Base-by-base conservation (phyloP, 2,888 invertebrate genomes). In the Girardia tigrina region DNA sequence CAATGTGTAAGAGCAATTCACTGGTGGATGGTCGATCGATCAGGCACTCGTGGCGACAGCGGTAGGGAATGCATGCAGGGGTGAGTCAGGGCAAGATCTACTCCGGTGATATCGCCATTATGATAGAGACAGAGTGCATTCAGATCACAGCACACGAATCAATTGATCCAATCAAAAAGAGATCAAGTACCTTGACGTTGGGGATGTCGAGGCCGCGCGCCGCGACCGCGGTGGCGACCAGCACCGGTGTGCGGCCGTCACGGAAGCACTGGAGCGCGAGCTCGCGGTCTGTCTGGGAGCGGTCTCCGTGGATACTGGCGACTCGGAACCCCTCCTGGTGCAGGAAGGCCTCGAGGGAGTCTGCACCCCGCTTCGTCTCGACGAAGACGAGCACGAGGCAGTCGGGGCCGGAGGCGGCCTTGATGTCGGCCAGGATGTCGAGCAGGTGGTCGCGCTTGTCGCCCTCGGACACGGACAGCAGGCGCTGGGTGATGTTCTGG, bases 351-450 rank as follows among this genome's bases (percentile, higher is more conserved):
- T 97, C 94, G 79, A 99, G 87, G 78, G 91, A 90, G 84, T 97
- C 97, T 36, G 97, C 98, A 82, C 92, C 98, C 84, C 97, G 94
- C 85, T 98, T 99, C n/a, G 98, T 98, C 86, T 99, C 98, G 76
- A 99, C 98, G 84, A 99, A 99, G 76, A 95, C 93, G 79, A 99
- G 87, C 0, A 95, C 95, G 26, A 76, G 29, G 4, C 27, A 14
- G 12, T 76, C 56, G 1, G 26, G 20, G 12, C 20, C 36, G 20
- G n/a, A 20, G 23, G n/a, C 56, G 4, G 56, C n/a, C 6, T 20
- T n/a, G 23, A 56, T 36, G 36, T 36, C 36, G 36, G 16, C 12
- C 36, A 36, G 16, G 23, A 56, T 36, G 36, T 36, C 36, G 36
- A 36, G 36, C 36, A 36, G 16, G 16, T 36, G 20, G 16, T 26